Evolutionary conservation across 1,140 invertebrate species (phyloP), one percentile per base, ranked within the genome.

Genomic region (Cotesia typhae): DNA sequence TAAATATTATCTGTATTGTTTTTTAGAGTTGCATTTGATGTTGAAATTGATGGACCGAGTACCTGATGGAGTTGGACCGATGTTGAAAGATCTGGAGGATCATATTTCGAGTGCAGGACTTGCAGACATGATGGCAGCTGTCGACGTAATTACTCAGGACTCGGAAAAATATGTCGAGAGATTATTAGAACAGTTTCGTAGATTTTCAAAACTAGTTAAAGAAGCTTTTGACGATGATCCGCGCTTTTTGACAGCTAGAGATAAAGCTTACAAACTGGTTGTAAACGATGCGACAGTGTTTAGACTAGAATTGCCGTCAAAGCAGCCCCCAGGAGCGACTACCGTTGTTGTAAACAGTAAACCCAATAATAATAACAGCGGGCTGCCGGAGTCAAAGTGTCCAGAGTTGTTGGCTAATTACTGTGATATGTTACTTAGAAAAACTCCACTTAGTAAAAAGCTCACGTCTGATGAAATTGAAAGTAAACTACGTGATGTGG

Each of bases 101-200:
- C 96, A 99, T 82, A 99, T 99, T 79, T 92, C 94, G 4, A 92
- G 91, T 72, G 95, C 97, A 7, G 98, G 98, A 9, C 87, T 99
- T 55, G 96, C 96, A 3, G 97, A 99, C 80, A 99, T 99, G 97
- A 93, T 97, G 72, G 94, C 96, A 53, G 95, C 96, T 66, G 97
- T 98, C 10, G 96, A 98, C 80, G 93, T 95, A 37, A 99, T 99
- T 71, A 98, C 96, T 47, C 94, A 97, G 87, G 98, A 99, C 84
- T 98, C 97, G 2, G 98, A 99, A 87, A 99, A 99, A 88, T 99
- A 99, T 89, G 98, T 99, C 7, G 98, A 99, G 84, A 91, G 97
- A 74, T 87, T 99, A 64, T 87, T 99, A 69, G 94, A 96, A 75
- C 89, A 99, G 47, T 99, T 99, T 86, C 92, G 93, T 76, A 91